These are phyloP conservation scores for Tenthredo mesomela DNA, from an alignment of 2,888 invertebrate species.

Conservation along the genomic window DNA sequence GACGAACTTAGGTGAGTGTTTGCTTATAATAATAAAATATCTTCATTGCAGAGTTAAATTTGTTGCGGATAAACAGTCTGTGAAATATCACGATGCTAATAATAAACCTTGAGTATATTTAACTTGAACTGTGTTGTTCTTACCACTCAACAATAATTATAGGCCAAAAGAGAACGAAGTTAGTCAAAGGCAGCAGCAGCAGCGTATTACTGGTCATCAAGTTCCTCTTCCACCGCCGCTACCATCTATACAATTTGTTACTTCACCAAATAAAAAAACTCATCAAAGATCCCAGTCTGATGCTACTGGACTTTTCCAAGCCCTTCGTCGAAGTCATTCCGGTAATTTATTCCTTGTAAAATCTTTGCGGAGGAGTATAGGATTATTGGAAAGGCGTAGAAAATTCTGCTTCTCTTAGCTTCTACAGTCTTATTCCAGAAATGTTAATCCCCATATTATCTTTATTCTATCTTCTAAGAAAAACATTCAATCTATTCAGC, in stretches of 20 bases:
- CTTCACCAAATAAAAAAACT: constrained; percentile 84
- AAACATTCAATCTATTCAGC: background rate
- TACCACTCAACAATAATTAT: constrained; percentile 55
- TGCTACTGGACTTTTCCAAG: constrained; percentile 86
- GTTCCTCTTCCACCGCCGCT: constrained; percentile 74
- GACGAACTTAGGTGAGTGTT: constrained; percentile 81
- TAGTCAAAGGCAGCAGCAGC: constrained; percentile 71
- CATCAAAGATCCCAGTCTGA: constrained; percentile 91
- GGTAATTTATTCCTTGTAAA: constrained; percentile 63
- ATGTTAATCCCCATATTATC: background rate
- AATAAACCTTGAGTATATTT: background rate
- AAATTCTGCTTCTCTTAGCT: background rate
- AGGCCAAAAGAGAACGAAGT: constrained; percentile 75
- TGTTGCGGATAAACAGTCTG: background rate
- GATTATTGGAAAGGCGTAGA: background rate
- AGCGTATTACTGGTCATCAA: constrained; percentile 71
- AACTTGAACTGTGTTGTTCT: constrained; percentile 35
- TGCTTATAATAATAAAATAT: background rate
- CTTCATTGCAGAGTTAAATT: background rate
- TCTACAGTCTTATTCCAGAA: background rate
- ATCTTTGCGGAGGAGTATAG: background rate
- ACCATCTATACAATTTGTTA: constrained; percentile 72
- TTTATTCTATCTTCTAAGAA: background rate
- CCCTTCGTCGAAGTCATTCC: constrained; percentile 76
- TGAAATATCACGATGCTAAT: background rate